Conservation (phyloP, 37 sponge, comb jelly and placozoan species). For the Aplysina aerophoba region DNA sequence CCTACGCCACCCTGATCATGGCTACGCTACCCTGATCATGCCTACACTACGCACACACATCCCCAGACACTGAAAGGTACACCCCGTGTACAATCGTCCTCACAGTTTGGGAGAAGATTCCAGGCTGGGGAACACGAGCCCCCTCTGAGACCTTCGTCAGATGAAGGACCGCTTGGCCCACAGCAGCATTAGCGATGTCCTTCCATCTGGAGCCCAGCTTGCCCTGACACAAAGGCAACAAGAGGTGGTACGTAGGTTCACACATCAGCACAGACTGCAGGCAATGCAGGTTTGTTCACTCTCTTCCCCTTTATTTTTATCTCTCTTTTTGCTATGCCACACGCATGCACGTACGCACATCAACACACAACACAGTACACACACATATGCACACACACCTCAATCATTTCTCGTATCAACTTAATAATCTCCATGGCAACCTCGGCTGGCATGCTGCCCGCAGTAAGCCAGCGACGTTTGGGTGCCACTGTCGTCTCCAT, state of each 20-base stretch:
- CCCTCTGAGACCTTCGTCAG: slow-evolving; percentile 81
- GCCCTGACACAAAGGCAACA: slow-evolving; percentile 56
- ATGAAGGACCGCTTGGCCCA: slow-evolving; percentile 88
- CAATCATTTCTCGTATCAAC: slow-evolving; percentile 83
- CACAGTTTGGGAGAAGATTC: slow-evolving; percentile 83
- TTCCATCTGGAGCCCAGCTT: slow-evolving; percentile 70
- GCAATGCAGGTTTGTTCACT: neutral
- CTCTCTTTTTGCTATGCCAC: neutral
- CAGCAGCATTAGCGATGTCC: slow-evolving; percentile 77
- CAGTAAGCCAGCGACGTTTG: slow-evolving; percentile 83
- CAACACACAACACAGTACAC: neutral
- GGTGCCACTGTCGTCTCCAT: slow-evolving; percentile 52
- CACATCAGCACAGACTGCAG: neutral
- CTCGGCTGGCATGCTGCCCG: slow-evolving; percentile 63
- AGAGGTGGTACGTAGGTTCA: too few species aligned
- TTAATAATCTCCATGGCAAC: slow-evolving; percentile 83
- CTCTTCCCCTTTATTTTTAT: neutral
- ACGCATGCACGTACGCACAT: slow-evolving; percentile 5
- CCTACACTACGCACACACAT: neutral
- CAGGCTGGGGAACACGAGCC: slow-evolving; percentile 68
- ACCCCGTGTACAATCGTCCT: too few species aligned
- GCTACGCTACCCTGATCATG: too few species aligned
- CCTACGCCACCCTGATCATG: too few species aligned
- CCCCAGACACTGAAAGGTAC: slow-evolving; percentile 16
- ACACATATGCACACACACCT: slow-evolving; percentile 29